Base-by-base conservation (phyloP, 2,888 invertebrate species). In the Tridacna crocea region DNA sequence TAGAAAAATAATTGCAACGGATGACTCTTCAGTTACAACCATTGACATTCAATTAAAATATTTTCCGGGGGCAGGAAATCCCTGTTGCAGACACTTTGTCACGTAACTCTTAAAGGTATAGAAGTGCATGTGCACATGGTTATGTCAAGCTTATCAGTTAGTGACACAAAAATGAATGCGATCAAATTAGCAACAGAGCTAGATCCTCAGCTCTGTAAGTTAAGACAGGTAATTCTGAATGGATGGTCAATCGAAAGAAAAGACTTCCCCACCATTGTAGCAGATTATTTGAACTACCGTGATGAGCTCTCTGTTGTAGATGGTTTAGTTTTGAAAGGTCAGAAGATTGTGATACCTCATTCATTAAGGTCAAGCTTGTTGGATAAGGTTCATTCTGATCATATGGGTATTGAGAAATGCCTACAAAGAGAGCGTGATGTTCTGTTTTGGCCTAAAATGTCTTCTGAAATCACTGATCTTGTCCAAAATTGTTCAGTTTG, bases 391-490 rank as follows among this genome's bases (percentile, higher is more conserved):
- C 88, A 88, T 63, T 22, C 26, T 58, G 85, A 85, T 58, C 87
- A 88, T 63, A 72, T 86, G 60, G 86, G 88, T 24, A 75, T 85
- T 19, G 84, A 86, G n/a, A 88, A 88, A 72, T 81, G 65, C n/a
- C 13, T 80, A 22, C 72, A 47, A 24, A 24, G 82, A 22, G 86
- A 87, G 24, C 22, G 82, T 47, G 72, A 82, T 36, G 72, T 84
- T 27, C 66, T 89, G 27, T 88, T 85, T 82, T 88, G 88, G 87
- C 87, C 90, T 12, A 51, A 72, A 3, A 83, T 88, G 19, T 75
- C 77, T 15, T 13, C 46, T 15, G 80, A 87, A n/a, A 85, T 89
- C 24, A 74, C 72, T 6, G 63, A 87, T 10, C 51, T 84, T 13
- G 80, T 88, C 13, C 72, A 77, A 0, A 79, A 76, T 1, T 88